Base-by-base conservation (phyloP, 2,797 vertebrate genomes). In the Channa striata region DNA sequence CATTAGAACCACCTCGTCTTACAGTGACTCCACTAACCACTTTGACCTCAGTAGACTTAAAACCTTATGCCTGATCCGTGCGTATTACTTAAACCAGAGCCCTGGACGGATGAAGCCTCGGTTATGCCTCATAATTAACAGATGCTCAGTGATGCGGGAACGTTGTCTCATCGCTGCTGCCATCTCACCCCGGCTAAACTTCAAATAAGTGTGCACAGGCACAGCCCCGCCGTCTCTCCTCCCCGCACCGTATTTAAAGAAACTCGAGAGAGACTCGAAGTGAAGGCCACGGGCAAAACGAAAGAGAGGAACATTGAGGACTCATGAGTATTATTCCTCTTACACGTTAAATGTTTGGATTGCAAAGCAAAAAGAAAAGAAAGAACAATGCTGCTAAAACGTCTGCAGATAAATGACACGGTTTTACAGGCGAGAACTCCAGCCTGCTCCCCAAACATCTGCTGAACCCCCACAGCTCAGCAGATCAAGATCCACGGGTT, bases 401-500 rank as follows among this genome's bases (percentile, higher is more conserved):
- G 50, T 70, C 68, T 59, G 54, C 7, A 78, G 76, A 89, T 59
- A 89, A 86, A 89, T 78, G 68, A 83, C 23, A 43, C 63, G 56
- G 68, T 68, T 83, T 81, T 75, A 65, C 66, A 78, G 78, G 80
- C 68, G 51, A 59, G 83, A 80, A 84, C 80, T 84, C 49, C 57
- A 74, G 64, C 58, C 51, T 36, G 77, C 57, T 86, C 77, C 67
- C 84, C 59, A 84, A 87, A 87, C 83, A 89, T 82, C 80, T 89
- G 85, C 73, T 75, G 68, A 48, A 43, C 70, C 54, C 83, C 78
- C 14, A 59, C 71, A 77, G 78, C 71, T 83, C 63, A 16, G 70
- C 2, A 56, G 80, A 85, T 81, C 67, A 85, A 87, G 84, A 90
- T 85, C 74, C 86, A 88, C 88, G 82, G 57, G 20, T 78, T 82